A percentile compares a stretch with the other conserved stretches of the same genome.
Conservation (phyloP, 37 sponge, comb jelly and placozoan genomes). For the Eunapius fragilis region DNA sequence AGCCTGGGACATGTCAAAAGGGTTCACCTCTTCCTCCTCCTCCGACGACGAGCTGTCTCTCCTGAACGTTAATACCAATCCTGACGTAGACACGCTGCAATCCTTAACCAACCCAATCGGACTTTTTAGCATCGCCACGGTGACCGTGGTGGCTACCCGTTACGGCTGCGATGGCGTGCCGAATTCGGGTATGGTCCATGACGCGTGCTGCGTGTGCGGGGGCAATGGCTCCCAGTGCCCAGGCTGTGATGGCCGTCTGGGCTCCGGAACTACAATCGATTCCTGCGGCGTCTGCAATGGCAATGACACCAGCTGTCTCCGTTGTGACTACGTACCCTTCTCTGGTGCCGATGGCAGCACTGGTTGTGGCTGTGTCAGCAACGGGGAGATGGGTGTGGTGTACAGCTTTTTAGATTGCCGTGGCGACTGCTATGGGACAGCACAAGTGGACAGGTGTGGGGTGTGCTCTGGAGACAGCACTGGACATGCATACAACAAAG, state of each 20-base stretch:
- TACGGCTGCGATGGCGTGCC: constrained; percentile 74
- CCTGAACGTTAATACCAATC: constrained; percentile 73
- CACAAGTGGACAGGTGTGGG: constrained; percentile 70
- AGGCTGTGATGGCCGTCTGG: constrained; percentile 62
- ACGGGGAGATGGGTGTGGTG: background rate
- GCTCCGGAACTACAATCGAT: constrained; percentile 36
- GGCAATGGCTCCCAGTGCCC: constrained; percentile 63
- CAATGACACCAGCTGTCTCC: constrained; percentile 43
- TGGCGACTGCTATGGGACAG: constrained; percentile 67
- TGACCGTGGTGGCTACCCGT: constrained; percentile 42
- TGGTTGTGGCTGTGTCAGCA: background rate
- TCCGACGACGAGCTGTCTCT: constrained; percentile 35
- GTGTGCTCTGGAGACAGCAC: constrained; percentile 65
- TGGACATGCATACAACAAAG: constrained; percentile 49
- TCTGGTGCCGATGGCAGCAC: constrained; percentile 17
- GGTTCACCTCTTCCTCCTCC: background rate
- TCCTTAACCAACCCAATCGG: constrained; percentile 56
- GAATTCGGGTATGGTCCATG: constrained; percentile 60
- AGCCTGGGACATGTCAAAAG: constrained; percentile 75
- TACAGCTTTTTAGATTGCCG: constrained; percentile 60
- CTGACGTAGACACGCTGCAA: constrained; percentile 47
- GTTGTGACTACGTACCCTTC: constrained; percentile 88
- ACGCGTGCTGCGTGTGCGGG: constrained; percentile 89
- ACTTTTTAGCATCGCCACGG: constrained; percentile 53
- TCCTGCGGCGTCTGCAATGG: constrained; percentile 65